Base-by-base conservation (phyloP, 1,140 invertebrate species). In the Hydropsyche tenuis region DNA sequence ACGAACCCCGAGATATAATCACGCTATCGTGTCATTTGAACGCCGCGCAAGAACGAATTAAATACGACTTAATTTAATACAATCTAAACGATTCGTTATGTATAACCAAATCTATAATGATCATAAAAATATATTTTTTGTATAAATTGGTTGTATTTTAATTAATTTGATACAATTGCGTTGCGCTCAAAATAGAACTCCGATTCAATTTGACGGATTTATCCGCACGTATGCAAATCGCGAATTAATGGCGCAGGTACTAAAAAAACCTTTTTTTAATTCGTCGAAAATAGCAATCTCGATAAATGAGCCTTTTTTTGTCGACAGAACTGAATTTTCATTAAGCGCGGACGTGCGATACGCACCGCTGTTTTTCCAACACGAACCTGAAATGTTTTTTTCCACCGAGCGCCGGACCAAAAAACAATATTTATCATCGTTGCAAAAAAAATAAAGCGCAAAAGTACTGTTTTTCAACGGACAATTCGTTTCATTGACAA, bases 251-350 rank as follows among this genome's bases (percentile, higher is more conserved):
- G 73, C 68, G 71, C 72, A 48, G 60, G 71, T 74, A 75, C 73
- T 62, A 30, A 68, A 63, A n/a, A 69, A 75, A 75, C 78, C 77
- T 79, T 81, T 82, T 37, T 37, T 80, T 81, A 81, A 83, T 83
- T 82, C 80, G 79, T 81, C 81, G 74, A 79, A 82, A 82, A 82
- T 82, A 82, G 80, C 72, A 76, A 76, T 73, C 75, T 76, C 71
- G 66, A 73, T 73, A 71, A 76, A 76, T 73, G 60, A 72, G 51
- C 43, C 46, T 73, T 69, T 48, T 48, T 48, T 6, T 20, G 30
- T 37, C 30, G 30, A 37, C 30, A 37, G 30, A 37, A 62, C 5
- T 18, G 60, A 62, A 62, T 62, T 48, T 48, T 23, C 23, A 20
- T 48, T 48, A 18, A n/a, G 11, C 5, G 16, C 63, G 2, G 14